Conservation (phyloP, 2,797 vertebrate genomes). For the Rhodeus uyekii region DNA sequence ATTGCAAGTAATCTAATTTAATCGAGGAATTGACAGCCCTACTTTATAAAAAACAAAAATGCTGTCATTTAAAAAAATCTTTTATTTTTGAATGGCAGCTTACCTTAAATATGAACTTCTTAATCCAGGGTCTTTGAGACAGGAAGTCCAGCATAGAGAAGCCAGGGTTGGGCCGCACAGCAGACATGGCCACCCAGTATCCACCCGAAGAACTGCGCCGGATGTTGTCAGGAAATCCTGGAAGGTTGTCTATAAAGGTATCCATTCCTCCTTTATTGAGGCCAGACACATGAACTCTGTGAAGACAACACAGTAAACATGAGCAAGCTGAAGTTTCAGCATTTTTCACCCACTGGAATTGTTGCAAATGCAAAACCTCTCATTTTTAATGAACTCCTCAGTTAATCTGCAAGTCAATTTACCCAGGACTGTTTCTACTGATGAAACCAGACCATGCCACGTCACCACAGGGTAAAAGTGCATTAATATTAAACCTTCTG, state of each 20-base stretch:
- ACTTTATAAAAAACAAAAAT: not conserved
- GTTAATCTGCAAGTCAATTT: not conserved
- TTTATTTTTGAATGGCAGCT: not conserved
- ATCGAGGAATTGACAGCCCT: no score
- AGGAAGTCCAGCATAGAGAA: conserved; percentile 97
- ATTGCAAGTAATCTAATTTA: no score
- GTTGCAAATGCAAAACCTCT: no score
- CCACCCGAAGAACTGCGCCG: conserved; percentile 90
- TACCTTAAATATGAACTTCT: conserved; percentile 95
- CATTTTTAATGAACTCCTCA: not conserved
- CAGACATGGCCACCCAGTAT: conserved; percentile 93
- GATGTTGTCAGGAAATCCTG: conserved; percentile 95
- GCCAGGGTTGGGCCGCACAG: conserved; percentile 86
- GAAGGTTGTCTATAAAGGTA: conserved; percentile 93
- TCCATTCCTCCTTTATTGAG: conserved; percentile 96
- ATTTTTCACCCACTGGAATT: no score
- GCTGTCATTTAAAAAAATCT: not conserved
- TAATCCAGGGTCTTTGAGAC: conserved; percentile 91
- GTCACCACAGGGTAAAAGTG: not conserved
- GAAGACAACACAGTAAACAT: not conserved
- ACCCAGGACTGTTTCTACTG: not conserved
- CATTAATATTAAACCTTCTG: conserved; percentile 18
- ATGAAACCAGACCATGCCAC: not conserved
- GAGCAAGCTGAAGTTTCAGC: no score
- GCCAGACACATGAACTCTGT: conserved; percentile 89